phyloP scores from a whole-genome alignment of 1,140 invertebrate species.

The Ceratitis capitata region DNA sequence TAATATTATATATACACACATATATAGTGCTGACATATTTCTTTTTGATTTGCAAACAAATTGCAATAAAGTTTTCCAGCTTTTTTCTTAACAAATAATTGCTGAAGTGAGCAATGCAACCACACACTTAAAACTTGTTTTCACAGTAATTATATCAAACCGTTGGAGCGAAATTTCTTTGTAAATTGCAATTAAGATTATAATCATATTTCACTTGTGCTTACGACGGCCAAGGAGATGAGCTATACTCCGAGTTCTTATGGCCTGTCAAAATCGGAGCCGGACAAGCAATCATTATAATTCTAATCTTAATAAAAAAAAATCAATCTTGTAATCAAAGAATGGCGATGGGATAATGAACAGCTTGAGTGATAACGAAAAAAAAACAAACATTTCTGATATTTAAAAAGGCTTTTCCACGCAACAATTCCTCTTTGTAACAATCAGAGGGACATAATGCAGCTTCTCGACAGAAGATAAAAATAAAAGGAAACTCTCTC shows the following conservation, averaged over 20 bases:
- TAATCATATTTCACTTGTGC: neutral
- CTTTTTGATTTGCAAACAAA: slow-evolving; percentile 31
- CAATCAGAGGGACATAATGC: too few relatives aligned
- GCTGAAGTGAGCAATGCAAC: slow-evolving; percentile 32
- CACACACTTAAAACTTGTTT: slow-evolving; percentile 14
- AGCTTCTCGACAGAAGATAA: too few relatives aligned
- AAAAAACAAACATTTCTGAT: too few relatives aligned
- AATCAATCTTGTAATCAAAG: too few relatives aligned
- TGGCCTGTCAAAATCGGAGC: too few relatives aligned
- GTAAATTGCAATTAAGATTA: slow-evolving; percentile 2
- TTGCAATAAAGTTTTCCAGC: slow-evolving; percentile 26
- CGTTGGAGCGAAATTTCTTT: neutral
- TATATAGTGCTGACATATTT: neutral
- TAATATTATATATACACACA: neutral
- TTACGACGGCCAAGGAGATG: neutral
- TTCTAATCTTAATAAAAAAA: too few relatives aligned
- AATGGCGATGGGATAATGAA: too few relatives aligned
- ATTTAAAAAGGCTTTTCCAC: too few relatives aligned
- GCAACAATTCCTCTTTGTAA: too few relatives aligned
- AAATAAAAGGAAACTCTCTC: too few relatives aligned
- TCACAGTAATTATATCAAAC: slow-evolving; percentile 19
- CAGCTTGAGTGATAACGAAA: too few relatives aligned
- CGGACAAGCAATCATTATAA: too few relatives aligned
- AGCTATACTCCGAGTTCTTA: neutral
- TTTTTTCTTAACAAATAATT: neutral